Percentiles rank a stretch among this genome's conserved stretches.
Conservation (phyloP, 2,888 invertebrate genomes). For the Hypena proboscidalis region DNA sequence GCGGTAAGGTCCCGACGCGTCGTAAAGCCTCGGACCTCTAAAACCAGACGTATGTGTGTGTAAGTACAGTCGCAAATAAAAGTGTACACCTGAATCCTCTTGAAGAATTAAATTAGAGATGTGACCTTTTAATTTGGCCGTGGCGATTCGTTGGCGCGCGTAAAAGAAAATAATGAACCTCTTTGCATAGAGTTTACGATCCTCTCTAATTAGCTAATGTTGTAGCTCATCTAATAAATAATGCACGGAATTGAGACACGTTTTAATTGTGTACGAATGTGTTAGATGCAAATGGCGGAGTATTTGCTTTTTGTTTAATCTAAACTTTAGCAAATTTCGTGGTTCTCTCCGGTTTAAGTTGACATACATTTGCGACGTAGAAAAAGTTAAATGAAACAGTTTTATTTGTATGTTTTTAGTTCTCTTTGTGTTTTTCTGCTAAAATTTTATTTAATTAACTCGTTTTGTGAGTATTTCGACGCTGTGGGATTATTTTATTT, state of each 20-base stretch:
- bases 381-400: slow-evolving; percentile 2
- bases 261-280: slow-evolving; percentile 37
- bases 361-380: background rate
- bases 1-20: slow-evolving; percentile 21
- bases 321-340: slow-evolving; percentile 5
- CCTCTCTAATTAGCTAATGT: slow-evolving; percentile 51
- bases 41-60: slow-evolving; percentile 8
- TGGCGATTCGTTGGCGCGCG: slow-evolving; percentile 31
- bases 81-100: slow-evolving; percentile 27
- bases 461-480: too few species aligned
- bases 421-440: background rate
- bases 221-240: slow-evolving; percentile 41
- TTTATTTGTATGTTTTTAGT: background rate
- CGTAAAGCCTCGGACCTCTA: slow-evolving; percentile 24
- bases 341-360: background rate
- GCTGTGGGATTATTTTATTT: too few species aligned
- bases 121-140: slow-evolving; percentile 46
- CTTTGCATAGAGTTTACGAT: slow-evolving; percentile 43
- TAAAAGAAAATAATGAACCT: slow-evolving; percentile 54
- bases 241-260: slow-evolving; percentile 37
- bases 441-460: background rate
- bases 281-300: slow-evolving; percentile 9
- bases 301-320: slow-evolving; percentile 9
- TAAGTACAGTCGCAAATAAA: slow-evolving; percentile 24
- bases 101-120: slow-evolving; percentile 49